Evolutionary conservation across 2,797 vertebrate genomes (phyloP), one percentile per base, ranked within the genome.

Genomic region (Delichon dasypus): DNA sequence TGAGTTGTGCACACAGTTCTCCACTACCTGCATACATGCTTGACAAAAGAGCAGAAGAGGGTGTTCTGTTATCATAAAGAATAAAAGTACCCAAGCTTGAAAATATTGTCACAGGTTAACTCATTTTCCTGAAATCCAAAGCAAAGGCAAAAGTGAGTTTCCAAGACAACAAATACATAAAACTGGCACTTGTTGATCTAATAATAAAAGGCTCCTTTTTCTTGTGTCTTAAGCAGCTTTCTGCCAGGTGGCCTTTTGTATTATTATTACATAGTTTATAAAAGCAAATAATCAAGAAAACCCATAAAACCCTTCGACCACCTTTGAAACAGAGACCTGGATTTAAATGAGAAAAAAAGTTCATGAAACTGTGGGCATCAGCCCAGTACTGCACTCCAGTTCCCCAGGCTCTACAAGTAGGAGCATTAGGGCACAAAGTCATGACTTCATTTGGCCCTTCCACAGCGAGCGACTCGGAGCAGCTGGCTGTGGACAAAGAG

Each of bases 261-360:
- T 67, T 94, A 85, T 66, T 92, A 80, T 92, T 77, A 84, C 32
- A 71, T 25, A 76, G 77, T 92, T 96, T 78, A 92, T 83, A 27
- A 83, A 95, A 93, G 92, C 91, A 95, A 97, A 95, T 44, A 82
- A 88, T 13, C 74, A 90, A 89, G 70, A 81, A 93, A 95, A 85
- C 36, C 45, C 80, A 58, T 54, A 88, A 97, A 95, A 84, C 58
- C 57, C 36, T 93, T 94, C 79, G 91, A 44, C 12, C 36, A 76
- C 54, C 72, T 93, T 86, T 79, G 74, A 91, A 95, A 90, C 25
- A 92, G 57, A 96, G 36, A 58, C 14, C 3, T 7, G 51, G 48
- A 89, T 89, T 92, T 89, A 75, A 67, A 64, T 7, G 5, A 32
- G 5, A 3, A 2, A 36, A 79, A 55, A 76, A 29, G 29, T 57